Conservation (phyloP, 2,113 vertebrate genomes). For the Mus musculus region DNA sequence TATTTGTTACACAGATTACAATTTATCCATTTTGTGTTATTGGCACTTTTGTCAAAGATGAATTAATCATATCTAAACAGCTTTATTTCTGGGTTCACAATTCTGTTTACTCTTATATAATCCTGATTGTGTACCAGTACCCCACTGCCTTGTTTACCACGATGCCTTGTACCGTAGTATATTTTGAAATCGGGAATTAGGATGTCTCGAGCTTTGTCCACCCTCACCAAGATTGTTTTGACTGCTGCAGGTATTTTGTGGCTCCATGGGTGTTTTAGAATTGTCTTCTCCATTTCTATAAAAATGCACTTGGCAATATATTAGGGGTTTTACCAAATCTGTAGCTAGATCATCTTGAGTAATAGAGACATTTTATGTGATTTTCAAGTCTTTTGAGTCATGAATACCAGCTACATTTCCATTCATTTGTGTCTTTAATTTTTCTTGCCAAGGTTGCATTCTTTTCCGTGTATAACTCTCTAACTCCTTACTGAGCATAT, state of each 20-base stretch:
- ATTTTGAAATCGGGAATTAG: slow-evolving; percentile 25
- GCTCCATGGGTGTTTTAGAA: neutral
- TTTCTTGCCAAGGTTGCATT: neutral
- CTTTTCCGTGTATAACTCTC: neutral
- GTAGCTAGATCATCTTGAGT: slow-evolving; percentile 23
- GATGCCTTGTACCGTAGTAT: neutral
- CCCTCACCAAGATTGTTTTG: slow-evolving; percentile 22
- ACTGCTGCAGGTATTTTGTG: neutral
- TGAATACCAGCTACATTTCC: neutral
- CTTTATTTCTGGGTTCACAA: slow-evolving; percentile 14
- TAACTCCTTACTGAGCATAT: neutral
- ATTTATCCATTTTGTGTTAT: neutral
- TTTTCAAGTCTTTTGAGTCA: neutral
- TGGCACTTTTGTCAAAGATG: neutral
- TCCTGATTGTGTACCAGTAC: neutral
- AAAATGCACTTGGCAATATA: slow-evolving; percentile 9
- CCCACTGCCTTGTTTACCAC: neutral
- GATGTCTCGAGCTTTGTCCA: neutral
- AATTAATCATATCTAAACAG: neutral
- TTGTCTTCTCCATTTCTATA: neutral
- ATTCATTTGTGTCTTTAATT: slow-evolving; percentile 25
- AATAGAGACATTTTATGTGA: neutral
- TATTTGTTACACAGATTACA: neutral
- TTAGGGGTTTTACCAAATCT: neutral
- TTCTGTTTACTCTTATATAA: neutral